These are phyloP conservation scores for Odontophorus gujanensis DNA, from an alignment of 2,113 vertebrate species.

Conservation along the genomic window DNA sequence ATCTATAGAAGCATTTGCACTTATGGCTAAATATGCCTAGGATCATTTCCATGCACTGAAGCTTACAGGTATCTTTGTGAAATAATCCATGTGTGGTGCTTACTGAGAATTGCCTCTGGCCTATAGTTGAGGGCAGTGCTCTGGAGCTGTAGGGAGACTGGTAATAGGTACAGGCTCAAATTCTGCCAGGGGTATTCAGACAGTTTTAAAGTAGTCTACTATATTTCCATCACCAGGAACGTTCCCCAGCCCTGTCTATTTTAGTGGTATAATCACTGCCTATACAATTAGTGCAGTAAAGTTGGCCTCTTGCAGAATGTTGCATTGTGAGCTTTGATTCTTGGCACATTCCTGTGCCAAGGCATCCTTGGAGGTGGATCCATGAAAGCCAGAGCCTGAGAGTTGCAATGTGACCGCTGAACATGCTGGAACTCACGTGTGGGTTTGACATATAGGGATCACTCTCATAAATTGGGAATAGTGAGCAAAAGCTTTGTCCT, in stretches of 20 bases:
- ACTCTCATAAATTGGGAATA: background rate
- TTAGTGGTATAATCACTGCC: conserved; percentile 1
- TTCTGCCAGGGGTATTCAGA: background rate
- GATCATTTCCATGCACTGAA: background rate
- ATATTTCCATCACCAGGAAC: background rate
- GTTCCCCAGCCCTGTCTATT: background rate
- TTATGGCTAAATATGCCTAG: background rate
- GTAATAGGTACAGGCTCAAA: background rate
- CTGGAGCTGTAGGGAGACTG: background rate
- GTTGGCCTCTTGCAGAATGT: background rate
- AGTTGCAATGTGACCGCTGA: background rate
- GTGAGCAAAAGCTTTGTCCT: background rate
- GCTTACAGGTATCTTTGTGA: background rate
- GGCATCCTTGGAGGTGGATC: background rate
- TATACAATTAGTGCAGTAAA: background rate
- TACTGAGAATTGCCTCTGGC: background rate
- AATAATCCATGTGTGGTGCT: background rate
- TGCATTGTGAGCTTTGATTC: background rate
- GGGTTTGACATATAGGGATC: background rate
- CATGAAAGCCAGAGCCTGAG: background rate
- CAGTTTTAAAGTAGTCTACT: background rate
- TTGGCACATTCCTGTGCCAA: background rate
- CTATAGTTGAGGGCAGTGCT: background rate
- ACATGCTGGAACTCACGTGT: background rate
- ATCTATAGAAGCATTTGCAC: background rate